Conservation (phyloP, 2,113 vertebrate species). For the Ploceus nigricollis region DNA sequence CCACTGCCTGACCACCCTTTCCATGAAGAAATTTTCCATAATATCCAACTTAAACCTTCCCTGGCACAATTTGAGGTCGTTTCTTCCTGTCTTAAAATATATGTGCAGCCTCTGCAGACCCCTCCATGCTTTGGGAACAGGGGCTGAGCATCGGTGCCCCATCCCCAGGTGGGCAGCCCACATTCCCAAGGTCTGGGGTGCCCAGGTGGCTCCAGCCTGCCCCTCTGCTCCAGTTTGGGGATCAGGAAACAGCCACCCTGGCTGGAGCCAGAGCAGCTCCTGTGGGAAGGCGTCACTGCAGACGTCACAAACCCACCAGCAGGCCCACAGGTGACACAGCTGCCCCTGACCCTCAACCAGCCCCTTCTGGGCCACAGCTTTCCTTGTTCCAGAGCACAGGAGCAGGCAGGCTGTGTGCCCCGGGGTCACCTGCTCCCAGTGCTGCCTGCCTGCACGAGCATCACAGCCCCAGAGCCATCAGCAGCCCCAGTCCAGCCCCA, state of each 20-base stretch:
- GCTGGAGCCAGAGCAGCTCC: background rate
- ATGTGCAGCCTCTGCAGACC: no score
- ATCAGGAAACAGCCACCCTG: background rate
- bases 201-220: background rate
- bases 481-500: background rate
- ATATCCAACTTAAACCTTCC: background rate
- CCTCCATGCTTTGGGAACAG: accelerated
- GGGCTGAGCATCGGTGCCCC: accelerated
- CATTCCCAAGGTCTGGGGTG: accelerated
- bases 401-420: background rate
- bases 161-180: background rate
- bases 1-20: background rate
- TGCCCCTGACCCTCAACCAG: background rate
- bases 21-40: background rate
- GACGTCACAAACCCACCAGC: background rate
- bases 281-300: accelerated
- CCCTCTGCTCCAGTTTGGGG: background rate
- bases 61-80: background rate
- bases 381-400: background rate
- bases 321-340: background rate
- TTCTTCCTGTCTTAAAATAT: background rate
- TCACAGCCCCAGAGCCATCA: background rate
- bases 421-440: background rate
- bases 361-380: background rate
- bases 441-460: background rate